Conservation (phyloP, 2,888 invertebrate genomes). For the Drosophila fulvimacula region DNA sequence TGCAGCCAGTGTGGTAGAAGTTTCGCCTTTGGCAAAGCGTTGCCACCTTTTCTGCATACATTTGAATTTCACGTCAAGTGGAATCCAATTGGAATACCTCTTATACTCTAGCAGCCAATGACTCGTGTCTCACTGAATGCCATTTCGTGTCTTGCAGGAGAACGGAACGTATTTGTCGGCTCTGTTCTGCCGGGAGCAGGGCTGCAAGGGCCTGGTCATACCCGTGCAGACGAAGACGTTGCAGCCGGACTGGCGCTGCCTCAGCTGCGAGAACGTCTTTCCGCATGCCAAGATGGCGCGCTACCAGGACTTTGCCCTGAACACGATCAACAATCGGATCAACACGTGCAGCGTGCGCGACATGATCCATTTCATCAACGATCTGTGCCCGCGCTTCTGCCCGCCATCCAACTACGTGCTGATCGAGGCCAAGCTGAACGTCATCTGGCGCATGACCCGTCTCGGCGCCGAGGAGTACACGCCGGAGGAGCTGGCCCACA, state of each 20-base stretch:
- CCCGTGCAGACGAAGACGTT: conserved; percentile 88
- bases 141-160: conserved; percentile 71
- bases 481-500: conserved; percentile 77
- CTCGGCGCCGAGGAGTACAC: conserved; percentile 73
- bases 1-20: background rate
- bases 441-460: conserved; percentile 84
- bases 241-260: conserved; percentile 88
- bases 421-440: conserved; percentile 84
- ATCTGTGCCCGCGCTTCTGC: conserved; percentile 82
- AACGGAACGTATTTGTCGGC: conserved; percentile 83
- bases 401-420: conserved; percentile 84
- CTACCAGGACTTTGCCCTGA: conserved; percentile 83
- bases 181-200: conserved; percentile 85
- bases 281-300: conserved; percentile 82
- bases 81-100: background rate
- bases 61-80: background rate
- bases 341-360: conserved; percentile 81
- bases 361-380: conserved; percentile 83
- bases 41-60: background rate
- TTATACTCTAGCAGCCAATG: background rate
- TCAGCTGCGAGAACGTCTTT: conserved; percentile 86
- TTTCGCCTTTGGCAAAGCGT: background rate
- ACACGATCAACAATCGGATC: conserved; percentile 83
- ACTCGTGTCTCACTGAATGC: background rate
- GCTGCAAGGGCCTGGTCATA: conserved; percentile 84